Evolutionary conservation across 2,888 invertebrate genomes (phyloP), one percentile per base, ranked within the genome.

Genomic region (Agriotes lineatus): DNA sequence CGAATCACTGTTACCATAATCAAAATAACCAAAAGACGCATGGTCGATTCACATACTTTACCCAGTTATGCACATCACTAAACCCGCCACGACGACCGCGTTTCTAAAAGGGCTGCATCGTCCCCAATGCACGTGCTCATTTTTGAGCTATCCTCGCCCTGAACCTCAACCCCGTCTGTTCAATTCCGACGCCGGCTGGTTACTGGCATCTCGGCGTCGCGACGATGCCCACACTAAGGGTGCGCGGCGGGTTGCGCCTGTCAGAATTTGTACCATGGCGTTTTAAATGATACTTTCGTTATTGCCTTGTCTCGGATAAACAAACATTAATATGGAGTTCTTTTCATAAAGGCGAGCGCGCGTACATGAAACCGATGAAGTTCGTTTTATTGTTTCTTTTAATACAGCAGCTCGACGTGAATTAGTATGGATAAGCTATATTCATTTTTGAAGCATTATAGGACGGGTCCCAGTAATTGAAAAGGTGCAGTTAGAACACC

Each of bases 1-100:
- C 75, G 72, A 58, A 77, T 77, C 61, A 75, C 71, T 44, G 78
- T 77, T 72, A 77, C 76, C 75, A 79, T 74, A 74, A 78, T 77
- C 63, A 82, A 76, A 74, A 78, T 75, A 72, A 82, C 73, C 76
- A 80, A 68, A 71, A 81, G 75, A 72, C 78, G 72, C 75, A 80
- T 79, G 79, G 79, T 79, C 81, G 82, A 73, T 57, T 58, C 39
- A 59, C 66, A 60, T 66, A 52, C 74, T 74, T 70, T 77, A 19
- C 20, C 25, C 25, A 37, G 25, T 35, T 30, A 48, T 52, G 18
- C 52, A 42, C 39, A 50, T 65, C 65, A 58, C 50, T 65, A 65
- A 65, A 48, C 35, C 50, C 42, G 19, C 10, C 25, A 18, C n/a
- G 50, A 37, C 57, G n/a, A n/a, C 45, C 39, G 42, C 10, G 35